phyloP scores from a whole-genome alignment of 2,888 invertebrate species.

The Cylloceria caligata region DNA sequence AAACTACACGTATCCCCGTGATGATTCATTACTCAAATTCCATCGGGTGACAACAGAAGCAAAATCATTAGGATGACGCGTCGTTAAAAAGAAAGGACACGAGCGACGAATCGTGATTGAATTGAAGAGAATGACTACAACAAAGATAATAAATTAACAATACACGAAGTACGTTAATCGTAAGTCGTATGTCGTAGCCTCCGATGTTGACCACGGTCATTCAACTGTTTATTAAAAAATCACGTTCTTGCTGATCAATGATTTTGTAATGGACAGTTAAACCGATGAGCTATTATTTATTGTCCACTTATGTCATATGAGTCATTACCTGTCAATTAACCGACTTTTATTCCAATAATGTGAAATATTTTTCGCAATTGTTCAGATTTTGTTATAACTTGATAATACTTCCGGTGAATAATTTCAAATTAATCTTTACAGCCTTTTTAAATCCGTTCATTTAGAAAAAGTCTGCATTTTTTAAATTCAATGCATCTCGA shows the following conservation, averaged over 20 bases:
- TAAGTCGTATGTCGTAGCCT: not conserved
- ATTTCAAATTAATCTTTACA: too few species aligned
- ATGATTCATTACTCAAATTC: constrained; percentile 52
- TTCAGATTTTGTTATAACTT: too few species aligned
- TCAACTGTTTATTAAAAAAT: constrained; percentile 39
- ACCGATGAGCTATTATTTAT: constrained; percentile 1
- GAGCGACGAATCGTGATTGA: constrained; percentile 24
- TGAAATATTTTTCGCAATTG: too few species aligned
- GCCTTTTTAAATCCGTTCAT: too few species aligned
- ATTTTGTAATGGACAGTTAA: constrained; percentile 8
- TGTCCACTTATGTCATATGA: not conserved
- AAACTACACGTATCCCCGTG: constrained; percentile 38
- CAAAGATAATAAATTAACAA: not conserved
- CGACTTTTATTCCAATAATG: too few species aligned
- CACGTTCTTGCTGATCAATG: constrained; percentile 45
- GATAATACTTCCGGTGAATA: too few species aligned
- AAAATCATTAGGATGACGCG: constrained; percentile 7
- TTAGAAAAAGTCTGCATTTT: too few species aligned
- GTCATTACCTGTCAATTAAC: too few species aligned
- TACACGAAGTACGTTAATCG: constrained; percentile 2
- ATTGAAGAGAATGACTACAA: constrained; percentile 8
- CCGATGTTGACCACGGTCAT: constrained; percentile 18
- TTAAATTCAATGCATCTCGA: too few species aligned
- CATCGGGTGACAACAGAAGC: constrained; percentile 27
- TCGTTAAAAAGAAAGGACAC: constrained; percentile 7